Base-by-base conservation (phyloP, 2,113 vertebrate species). In the Anhinga anhinga region DNA sequence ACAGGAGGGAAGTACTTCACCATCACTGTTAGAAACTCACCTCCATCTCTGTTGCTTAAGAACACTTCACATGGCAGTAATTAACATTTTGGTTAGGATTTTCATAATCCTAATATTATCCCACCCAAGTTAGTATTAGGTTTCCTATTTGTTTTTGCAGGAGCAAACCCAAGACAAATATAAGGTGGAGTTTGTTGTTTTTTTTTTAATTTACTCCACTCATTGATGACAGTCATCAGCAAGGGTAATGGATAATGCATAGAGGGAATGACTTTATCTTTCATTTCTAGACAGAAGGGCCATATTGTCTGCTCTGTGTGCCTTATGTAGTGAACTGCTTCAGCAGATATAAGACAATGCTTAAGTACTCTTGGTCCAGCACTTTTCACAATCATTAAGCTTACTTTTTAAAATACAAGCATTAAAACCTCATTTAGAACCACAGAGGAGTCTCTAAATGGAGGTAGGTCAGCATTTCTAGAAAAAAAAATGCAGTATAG, bases 401-500 rank as follows among this genome's bases (percentile, higher is more conserved):
- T 97, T 93, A 77, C 73, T 92, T 89, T 67, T 92, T 62, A 86
- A 98, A 97, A 93, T 78, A 82, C 63, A 92, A 62, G 55, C 6
- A 0, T 69, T 71, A 47, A 94, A 91, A 76, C 7, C 32, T 97
- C 84, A 63, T 82, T 93, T 80, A 52, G 94, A 96, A 93, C 92
- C 66, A 36, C 36, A 30, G 36, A 85, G 95, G 42, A 93, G 45
- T 61, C 21, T 69, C 70, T 70, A 85, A 87, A 83, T 36, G 40
- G 44, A 93, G 40, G 13, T 53, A 82, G 40, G 42, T 94, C 84
- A 94, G 67, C 70, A 82, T 49, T 91, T 89, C 49, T 40, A 40
- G 19, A 52, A 58, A 72, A 69, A 63, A 14, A 52, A 14, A 13
- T 32, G 42, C 20, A 45, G 10, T 29, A 7, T 23, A 61, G 9